Evolutionary conservation across 2,888 invertebrate genomes (phyloP).

Genomic region (Lepeophtheirus nordmannii): DNA sequence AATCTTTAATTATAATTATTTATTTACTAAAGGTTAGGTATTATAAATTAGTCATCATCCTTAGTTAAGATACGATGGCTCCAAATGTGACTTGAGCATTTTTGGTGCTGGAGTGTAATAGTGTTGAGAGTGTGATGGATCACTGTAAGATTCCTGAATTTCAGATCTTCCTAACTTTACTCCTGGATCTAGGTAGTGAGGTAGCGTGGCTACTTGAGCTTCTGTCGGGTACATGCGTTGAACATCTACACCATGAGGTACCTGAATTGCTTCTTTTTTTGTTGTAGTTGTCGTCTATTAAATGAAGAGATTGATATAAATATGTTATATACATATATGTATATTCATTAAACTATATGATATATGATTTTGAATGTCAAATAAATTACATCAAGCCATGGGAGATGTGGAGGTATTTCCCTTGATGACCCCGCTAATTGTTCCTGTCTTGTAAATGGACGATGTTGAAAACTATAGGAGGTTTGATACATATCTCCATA

Average conservation of each 20-base stretch:
- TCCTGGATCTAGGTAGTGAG: constrained; percentile 12
- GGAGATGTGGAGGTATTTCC: constrained; percentile 5
- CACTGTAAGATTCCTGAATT: constrained; percentile 1
- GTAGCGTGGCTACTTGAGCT: constrained; percentile 20
- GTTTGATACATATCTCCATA: constrained; percentile 21
- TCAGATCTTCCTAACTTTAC: constrained; percentile 13
- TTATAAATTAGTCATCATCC: not conserved
- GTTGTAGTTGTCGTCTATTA: not conserved
- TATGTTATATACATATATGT: too few species aligned
- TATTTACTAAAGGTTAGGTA: not conserved
- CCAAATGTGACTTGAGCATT: not conserved
- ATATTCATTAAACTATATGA: too few species aligned
- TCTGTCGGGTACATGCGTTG: constrained; percentile 20
- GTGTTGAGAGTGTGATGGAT: constrained; percentile 1
- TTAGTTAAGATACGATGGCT: not conserved
- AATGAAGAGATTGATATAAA: not conserved
- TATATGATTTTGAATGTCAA: too few species aligned
- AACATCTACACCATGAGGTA: not conserved
- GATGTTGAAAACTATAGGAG: constrained; percentile 17
- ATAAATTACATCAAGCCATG: constrained; percentile 14
- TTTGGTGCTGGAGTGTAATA: constrained; percentile 11
- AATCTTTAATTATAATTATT: not conserved
- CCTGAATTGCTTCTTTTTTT: not conserved
- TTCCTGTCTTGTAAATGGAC: constrained; percentile 11
- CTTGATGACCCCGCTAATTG: constrained; percentile 1